Evolutionary conservation across 2,888 invertebrate genomes (phyloP), one percentile per base, ranked within the genome.

Genomic region (Bruchidius siliquastri): DNA sequence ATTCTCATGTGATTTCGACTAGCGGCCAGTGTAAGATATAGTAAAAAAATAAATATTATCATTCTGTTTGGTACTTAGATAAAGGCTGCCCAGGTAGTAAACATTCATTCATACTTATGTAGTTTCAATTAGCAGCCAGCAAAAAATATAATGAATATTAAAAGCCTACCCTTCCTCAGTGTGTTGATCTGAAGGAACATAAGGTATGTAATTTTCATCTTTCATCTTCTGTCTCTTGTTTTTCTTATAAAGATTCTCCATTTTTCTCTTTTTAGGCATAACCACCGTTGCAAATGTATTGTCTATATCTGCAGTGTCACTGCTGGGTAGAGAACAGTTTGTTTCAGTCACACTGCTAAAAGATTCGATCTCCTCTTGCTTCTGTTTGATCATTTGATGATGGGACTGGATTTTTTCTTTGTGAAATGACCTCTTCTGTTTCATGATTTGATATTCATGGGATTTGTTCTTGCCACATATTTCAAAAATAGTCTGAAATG

Each of bases 401-500:
- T 88, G 87, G 72, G 86, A 85, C 4, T 81, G 81, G 75, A 92
- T 88, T 86, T 88, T 83, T 83, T 91, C 84, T 84, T 91, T 88
- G 87, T 97, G 91, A 83, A 92, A 88, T 77, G 91, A 89, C 71
- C 98, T 90, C 86, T 97, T 97, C 18, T 91, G 89, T 85, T 96
- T 95, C 98, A 99, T 99, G 0, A 95, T 92, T 74, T 91, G 86
- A 79, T 93, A 94, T 83, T 92, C 92, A 0, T 91, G 89, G 0
- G 95, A 93, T 83, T 96, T 92, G 80, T 92, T 90, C 83, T 93
- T 94, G 0, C 93, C 91, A 69, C 94, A 94, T 71, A 98, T 89
- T 88, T 99, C 99, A 86, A 99, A 95, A 81, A 99, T 94, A 0
- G 98, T 99, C 96, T 96, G 87, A 67, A 88, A 87, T 78, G 75